Conservation (phyloP, 30 jellyfish, hydroid and myxozoan genomes). For the Rhopilema esculentum region DNA sequence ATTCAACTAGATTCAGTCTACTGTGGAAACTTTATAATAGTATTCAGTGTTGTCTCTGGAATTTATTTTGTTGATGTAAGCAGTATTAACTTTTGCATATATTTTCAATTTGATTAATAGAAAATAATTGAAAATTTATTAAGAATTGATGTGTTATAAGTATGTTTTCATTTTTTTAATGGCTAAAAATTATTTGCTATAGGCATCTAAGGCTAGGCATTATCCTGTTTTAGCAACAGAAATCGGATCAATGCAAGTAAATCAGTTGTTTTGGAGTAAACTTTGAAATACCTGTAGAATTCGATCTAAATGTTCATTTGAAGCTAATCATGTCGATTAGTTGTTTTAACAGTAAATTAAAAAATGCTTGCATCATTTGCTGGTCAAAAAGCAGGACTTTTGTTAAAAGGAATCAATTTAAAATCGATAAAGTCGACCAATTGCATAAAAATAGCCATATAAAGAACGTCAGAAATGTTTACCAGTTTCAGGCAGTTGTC, state of each 20-base stretch:
- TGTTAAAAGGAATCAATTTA: too few relatives aligned
- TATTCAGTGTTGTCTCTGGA: not conserved
- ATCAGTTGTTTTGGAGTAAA: not conserved
- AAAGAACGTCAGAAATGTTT: too few relatives aligned
- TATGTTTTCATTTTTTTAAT: not conserved
- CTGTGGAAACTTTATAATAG: not conserved
- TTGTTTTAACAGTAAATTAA: too few relatives aligned
- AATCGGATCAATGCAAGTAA: not conserved
- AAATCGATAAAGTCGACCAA: too few relatives aligned
- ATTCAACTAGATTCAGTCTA: too few relatives aligned
- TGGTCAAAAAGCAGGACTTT: too few relatives aligned
- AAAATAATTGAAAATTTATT: not conserved
- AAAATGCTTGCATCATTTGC: too few relatives aligned
- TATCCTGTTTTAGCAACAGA: not conserved
- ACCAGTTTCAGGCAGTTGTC: too few relatives aligned
- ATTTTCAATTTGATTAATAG: not conserved
- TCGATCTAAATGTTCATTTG: not conserved
- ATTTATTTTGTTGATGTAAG: not conserved
- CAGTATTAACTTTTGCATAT: not conserved
- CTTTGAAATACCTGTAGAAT: not conserved
- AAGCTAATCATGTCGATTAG: too few relatives aligned
- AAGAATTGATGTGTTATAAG: not conserved
- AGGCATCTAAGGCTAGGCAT: not conserved
- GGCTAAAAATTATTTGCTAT: not conserved
- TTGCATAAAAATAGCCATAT: too few relatives aligned